A percentile compares a stretch with the other conserved stretches of the same genome.
Evolutionary conservation across 2,797 vertebrate species (phyloP).

Genomic region (Galago senegalensis): DNA sequence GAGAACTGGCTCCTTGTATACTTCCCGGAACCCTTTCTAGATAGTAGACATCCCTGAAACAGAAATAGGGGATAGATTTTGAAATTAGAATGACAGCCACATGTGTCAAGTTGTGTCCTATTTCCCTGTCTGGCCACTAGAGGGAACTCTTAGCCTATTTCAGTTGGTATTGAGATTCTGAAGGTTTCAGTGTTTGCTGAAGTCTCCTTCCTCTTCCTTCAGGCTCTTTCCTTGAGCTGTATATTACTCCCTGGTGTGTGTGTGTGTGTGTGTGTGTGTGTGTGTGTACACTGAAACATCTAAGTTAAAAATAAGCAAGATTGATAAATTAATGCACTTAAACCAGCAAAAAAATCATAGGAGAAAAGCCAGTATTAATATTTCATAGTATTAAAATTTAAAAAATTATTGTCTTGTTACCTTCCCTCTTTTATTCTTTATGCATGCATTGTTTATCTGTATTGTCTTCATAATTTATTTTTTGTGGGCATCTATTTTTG

Average conservation of each 20-base stretch:
- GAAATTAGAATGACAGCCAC: neutral
- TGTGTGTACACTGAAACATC: neutral
- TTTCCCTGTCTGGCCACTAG: neutral
- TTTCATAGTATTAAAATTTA: neutral
- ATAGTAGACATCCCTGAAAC: neutral
- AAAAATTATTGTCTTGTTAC: neutral
- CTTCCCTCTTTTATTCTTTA: neutral
- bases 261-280: neutral
- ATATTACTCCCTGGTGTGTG: neutral
- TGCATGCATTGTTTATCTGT: neutral
- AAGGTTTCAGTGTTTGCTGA: neutral
- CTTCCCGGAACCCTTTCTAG: neutral
- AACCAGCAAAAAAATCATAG: neutral
- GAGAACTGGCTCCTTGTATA: neutral
- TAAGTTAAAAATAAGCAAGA: constrained; percentile 32
- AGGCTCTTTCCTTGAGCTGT: neutral
- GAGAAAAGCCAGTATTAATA: neutral
- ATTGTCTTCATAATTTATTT: constrained; percentile 37
- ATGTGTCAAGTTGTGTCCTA: neutral
- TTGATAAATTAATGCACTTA: neutral
- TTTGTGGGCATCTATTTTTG: neutral
- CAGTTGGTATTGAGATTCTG: neutral
- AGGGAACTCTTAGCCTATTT: constrained; percentile 48
- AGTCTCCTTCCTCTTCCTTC: neutral
- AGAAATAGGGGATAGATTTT: neutral